Percentiles rank a stretch among this genome's conserved stretches.
Conservation (phyloP, 2,888 invertebrate species). For the Idaea biselata region DNA sequence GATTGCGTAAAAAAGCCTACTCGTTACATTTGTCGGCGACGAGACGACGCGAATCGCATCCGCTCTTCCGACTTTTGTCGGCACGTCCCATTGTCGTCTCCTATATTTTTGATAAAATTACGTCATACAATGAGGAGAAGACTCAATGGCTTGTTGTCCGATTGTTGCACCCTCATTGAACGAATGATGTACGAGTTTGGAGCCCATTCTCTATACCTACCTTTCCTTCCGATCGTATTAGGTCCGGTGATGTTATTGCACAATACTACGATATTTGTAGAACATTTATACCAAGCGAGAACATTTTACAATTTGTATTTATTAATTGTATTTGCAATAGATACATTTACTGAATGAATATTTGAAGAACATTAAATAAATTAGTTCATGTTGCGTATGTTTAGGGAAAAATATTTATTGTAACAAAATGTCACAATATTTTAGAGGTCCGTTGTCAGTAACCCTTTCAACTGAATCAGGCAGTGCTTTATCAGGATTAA, state of each 20-base stretch:
- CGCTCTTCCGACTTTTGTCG: constrained; percentile 80
- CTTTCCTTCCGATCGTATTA: constrained; percentile 69
- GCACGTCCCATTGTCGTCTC: constrained; percentile 62
- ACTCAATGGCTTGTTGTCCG: constrained; percentile 72
- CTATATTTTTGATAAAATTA: constrained; percentile 80
- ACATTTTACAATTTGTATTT: constrained; percentile 29
- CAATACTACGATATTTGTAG: constrained; percentile 57
- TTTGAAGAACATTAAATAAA: constrained; percentile 26
- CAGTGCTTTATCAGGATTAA: constrained; percentile 76
- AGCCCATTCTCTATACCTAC: constrained; percentile 43
- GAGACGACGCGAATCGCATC: constrained; percentile 76
- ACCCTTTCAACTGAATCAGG: constrained; percentile 65
- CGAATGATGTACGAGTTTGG: constrained; percentile 67
- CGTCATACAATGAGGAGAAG: constrained; percentile 66
- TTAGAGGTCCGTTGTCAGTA: constrained; percentile 59
- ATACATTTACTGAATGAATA: constrained; percentile 24
- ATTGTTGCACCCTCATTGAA: constrained; percentile 76
- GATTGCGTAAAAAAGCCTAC: constrained; percentile 68
- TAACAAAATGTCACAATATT: constrained; percentile 68
- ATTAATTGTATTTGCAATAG: constrained; percentile 24
- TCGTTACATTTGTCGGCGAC: constrained; percentile 63
- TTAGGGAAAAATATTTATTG: constrained; percentile 26
- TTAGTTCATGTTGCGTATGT: constrained; percentile 23
- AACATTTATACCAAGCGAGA: constrained; percentile 48
- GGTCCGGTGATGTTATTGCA: constrained; percentile 56